Evolutionary conservation across 2,888 invertebrate species (phyloP).

Genomic region (Dione juno): DNA sequence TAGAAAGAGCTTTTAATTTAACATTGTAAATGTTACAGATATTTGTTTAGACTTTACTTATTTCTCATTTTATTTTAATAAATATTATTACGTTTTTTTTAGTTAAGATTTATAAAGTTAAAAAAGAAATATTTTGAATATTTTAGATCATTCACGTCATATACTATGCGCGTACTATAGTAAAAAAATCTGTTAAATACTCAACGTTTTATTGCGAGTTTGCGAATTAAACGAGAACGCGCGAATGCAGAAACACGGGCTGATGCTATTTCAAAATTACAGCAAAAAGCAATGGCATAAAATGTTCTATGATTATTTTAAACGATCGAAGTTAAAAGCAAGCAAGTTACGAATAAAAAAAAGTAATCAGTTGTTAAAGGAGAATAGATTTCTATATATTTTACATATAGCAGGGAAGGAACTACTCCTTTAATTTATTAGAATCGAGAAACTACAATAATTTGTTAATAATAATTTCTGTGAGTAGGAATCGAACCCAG

Average conservation of each 20-base stretch:
- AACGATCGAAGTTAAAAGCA: neutral
- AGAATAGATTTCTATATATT: too few relatives aligned
- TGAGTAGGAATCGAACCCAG: too few relatives aligned
- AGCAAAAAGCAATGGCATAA: conserved; percentile 1
- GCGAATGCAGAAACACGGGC: neutral
- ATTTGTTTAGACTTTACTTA: too few relatives aligned
- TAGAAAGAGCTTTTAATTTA: too few relatives aligned
- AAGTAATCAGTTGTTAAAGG: neutral
- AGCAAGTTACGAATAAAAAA: neutral
- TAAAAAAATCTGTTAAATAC: neutral
- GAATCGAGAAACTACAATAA: too few relatives aligned
- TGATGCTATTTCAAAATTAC: conserved; percentile 9
- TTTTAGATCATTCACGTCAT: neutral
- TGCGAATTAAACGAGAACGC: neutral
- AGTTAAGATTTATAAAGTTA: neutral
- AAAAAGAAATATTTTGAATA: neutral
- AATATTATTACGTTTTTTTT: neutral
- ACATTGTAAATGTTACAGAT: too few relatives aligned
- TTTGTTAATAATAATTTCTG: too few relatives aligned
- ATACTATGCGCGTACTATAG: neutral
- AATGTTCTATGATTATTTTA: neutral
- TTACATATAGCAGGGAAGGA: too few relatives aligned
- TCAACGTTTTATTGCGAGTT: neutral
- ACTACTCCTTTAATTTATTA: too few relatives aligned
- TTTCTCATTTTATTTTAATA: too few relatives aligned